These are phyloP conservation scores for Rhinella marina DNA, from an alignment of 2,797 vertebrate species.

Conservation along the genomic window DNA sequence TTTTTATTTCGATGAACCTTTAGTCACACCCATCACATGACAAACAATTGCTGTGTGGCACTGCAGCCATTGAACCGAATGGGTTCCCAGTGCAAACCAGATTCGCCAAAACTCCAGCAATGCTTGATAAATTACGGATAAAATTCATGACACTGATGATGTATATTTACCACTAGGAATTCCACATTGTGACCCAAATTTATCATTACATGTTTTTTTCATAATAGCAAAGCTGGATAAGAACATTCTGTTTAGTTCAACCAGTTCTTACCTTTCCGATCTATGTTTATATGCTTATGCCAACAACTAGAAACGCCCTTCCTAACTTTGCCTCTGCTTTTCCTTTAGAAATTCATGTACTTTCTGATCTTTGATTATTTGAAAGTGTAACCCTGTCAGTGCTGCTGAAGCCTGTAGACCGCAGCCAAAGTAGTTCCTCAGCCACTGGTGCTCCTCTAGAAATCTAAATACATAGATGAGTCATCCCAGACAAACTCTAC, in stretches of 20 bases:
- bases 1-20: no score
- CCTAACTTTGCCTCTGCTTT: constrained; percentile 23
- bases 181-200: background rate
- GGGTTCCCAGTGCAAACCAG: no score
- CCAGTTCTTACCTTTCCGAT: constrained; percentile 35
- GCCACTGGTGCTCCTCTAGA: background rate
- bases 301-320: constrained; percentile 36
- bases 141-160: background rate
- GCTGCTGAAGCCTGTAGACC: background rate
- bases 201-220: background rate
- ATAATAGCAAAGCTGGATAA: background rate
- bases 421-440: constrained; percentile 29
- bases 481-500: constrained; percentile 37
- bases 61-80: no score
- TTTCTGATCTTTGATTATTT: constrained; percentile 30
- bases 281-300: constrained; percentile 47
- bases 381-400: constrained; percentile 25
- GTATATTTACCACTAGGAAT: background rate
- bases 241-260: constrained; percentile 37
- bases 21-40: no score
- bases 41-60: no score
- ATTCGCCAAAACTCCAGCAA: no score
- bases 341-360: constrained; percentile 22
- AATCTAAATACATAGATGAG: constrained; percentile 45
- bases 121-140: background rate